These are phyloP conservation scores for Miniopterus natalensis DNA, from an alignment of 2,113 vertebrate genomes.

Conservation along the genomic window DNA sequence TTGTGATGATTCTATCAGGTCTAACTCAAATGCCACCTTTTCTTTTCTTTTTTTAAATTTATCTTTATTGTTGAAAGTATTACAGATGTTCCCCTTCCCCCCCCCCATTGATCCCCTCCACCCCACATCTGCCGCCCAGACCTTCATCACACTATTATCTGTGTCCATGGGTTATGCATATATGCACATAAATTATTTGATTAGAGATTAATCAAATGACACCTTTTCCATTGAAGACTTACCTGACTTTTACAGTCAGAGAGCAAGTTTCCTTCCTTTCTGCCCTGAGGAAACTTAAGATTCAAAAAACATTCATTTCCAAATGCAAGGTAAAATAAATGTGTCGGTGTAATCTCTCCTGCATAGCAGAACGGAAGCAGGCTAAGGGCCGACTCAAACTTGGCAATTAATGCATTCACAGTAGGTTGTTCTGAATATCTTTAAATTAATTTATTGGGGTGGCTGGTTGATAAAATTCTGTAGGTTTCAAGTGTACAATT, in stretches of 20 bases:
- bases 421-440: neutral
- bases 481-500: neutral
- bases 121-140: too few species aligned
- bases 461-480: neutral
- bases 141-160: too few species aligned
- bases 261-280: conserved; percentile 42
- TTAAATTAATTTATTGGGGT: neutral
- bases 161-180: too few species aligned
- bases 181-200: too few species aligned
- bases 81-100: too few species aligned
- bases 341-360: neutral
- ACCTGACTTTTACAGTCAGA: conserved; percentile 10
- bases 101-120: too few species aligned
- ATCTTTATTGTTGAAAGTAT: too few species aligned
- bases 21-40: neutral
- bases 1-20: neutral
- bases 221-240: neutral
- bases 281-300: neutral
- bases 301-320: neutral
- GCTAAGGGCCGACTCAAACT: neutral
- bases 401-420: neutral
- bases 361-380: neutral
- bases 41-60: too few species aligned
- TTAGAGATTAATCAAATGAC: too few species aligned
- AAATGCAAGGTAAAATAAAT: neutral